Evolutionary conservation across 2,113 vertebrate genomes (phyloP).

Genomic region (Zosterops borbonicus): DNA sequence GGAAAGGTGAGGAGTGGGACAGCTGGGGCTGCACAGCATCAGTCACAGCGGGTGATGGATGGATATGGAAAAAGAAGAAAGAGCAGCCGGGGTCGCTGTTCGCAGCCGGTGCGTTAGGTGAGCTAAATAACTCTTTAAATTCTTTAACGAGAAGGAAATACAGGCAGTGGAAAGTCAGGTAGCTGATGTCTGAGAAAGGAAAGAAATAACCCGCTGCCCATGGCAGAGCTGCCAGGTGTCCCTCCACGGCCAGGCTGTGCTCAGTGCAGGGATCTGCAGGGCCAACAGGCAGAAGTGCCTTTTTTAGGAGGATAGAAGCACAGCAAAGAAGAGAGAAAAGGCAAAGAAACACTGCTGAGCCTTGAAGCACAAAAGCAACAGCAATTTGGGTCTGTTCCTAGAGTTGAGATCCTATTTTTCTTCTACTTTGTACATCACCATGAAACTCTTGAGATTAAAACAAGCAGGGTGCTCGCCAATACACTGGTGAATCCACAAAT

Average conservation of each 20-base stretch:
- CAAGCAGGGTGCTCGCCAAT: fast-evolving
- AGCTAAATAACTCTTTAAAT: not conserved
- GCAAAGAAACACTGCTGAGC: not conserved
- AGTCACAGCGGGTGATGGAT: not conserved
- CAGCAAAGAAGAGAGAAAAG: not conserved
- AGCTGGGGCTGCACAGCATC: not conserved
- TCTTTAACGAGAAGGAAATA: not conserved
- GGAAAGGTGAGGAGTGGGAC: not conserved
- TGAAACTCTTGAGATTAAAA: not conserved
- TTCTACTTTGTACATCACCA: not conserved
- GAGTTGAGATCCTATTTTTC: not conserved
- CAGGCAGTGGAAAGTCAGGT: not conserved
- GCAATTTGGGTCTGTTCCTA: not conserved
- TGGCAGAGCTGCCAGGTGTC: not conserved
- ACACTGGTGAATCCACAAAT: not conserved
- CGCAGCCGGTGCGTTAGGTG: not conserved
- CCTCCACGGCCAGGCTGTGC: fast-evolving
- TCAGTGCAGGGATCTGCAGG: not conserved
- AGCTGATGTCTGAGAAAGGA: not conserved
- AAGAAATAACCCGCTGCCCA: not conserved
- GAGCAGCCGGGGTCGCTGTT: not conserved
- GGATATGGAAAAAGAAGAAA: not conserved
- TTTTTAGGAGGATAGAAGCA: not conserved
- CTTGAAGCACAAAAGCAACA: not conserved
- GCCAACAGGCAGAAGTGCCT: not conserved